Percentiles rank a stretch among this genome's conserved stretches.
Conservation (phyloP, 2,113 vertebrate species). For the Triplophysa tibetana region DNA sequence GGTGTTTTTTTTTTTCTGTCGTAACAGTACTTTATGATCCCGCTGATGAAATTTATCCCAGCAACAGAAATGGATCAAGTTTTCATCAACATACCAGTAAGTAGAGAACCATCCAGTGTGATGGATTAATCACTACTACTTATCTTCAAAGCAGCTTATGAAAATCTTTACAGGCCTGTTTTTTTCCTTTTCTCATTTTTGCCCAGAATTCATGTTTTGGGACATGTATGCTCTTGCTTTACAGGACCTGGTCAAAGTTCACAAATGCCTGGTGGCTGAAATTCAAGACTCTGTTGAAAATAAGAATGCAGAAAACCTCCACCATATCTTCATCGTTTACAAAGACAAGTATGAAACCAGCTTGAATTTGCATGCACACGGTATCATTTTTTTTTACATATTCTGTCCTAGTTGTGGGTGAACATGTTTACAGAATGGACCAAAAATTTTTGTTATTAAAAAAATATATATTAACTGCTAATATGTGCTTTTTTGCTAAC, state of each 20-base stretch:
- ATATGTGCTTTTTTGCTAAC: conserved; percentile 10
- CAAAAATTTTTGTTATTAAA: neutral
- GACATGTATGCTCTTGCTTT: conserved; percentile 43
- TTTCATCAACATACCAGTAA: conserved; percentile 95
- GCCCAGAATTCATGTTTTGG: too few relatives aligned
- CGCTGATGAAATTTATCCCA: conserved; percentile 85
- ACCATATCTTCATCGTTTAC: conserved; percentile 90
- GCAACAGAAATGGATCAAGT: conserved; percentile 82
- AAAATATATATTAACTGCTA: conserved; percentile 18
- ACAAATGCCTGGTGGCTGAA: conserved; percentile 85
- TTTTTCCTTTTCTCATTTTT: too few relatives aligned
- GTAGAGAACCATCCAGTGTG: conserved; percentile 55
- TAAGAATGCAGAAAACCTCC: conserved; percentile 88
- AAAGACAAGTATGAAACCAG: conserved; percentile 83
- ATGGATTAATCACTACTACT: neutral
- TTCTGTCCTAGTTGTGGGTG: neutral
- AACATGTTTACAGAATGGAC: neutral
- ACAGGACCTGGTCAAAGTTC: conserved; percentile 93
- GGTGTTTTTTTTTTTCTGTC: conserved; percentile 48
- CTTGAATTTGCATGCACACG: neutral
- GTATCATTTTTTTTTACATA: neutral
- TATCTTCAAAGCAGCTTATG: neutral
- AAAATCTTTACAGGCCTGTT: too few relatives aligned
- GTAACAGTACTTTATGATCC: conserved; percentile 90
- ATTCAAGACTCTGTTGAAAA: conserved; percentile 87